Conservation (phyloP, 2,797 vertebrate genomes). For the Myiotriccus ornatus region DNA sequence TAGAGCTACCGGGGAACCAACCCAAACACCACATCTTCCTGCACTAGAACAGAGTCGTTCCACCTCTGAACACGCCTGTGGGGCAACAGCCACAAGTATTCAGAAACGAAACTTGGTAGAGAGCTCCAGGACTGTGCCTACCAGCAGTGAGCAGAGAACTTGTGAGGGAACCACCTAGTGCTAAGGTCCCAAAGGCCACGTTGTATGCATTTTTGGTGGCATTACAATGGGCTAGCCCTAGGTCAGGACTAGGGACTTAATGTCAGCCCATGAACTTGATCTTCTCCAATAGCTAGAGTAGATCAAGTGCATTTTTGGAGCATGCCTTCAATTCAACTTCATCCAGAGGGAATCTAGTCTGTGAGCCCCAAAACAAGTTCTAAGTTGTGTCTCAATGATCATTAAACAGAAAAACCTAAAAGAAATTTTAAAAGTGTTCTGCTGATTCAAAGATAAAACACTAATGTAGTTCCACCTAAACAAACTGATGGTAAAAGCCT, state of each 20-base stretch:
- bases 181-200: background rate
- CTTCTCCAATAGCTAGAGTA: background rate
- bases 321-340: background rate
- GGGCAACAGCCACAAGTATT: background rate
- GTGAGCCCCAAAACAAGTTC: background rate
- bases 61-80: background rate
- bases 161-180: background rate
- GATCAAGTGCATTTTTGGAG: background rate
- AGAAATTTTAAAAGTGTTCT: background rate
- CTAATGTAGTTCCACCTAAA: background rate
- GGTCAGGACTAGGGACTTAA: background rate
- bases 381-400: background rate
- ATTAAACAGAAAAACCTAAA: background rate
- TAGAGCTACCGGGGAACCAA: background rate
- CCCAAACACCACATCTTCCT: background rate
- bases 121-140: background rate
- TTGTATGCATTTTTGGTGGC: fast-evolving
- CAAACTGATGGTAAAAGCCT: background rate
- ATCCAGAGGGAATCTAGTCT: background rate
- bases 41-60: background rate
- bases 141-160: background rate
- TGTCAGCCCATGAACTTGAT: background rate
- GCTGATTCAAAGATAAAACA: background rate
- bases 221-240: background rate
- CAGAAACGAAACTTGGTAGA: background rate